Base-by-base conservation (phyloP, 2,888 invertebrate species). In the Tridacna crocea region DNA sequence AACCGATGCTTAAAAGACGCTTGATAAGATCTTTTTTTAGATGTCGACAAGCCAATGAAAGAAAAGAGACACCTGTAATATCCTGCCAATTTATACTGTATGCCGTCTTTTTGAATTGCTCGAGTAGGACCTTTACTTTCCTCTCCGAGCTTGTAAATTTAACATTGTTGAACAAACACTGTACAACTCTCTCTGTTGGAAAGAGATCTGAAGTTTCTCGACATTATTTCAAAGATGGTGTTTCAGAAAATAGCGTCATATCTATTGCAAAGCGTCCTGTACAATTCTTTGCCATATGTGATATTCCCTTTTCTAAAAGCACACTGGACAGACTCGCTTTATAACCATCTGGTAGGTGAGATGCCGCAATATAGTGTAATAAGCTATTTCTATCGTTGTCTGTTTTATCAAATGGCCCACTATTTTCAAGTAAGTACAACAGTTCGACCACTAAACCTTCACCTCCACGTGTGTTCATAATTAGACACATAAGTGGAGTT, bases 321-420 rank as follows among this genome's bases (percentile, higher is more conserved):
- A 51, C 22, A 13, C 48, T 47, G 11, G 8, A 26, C 15, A 48
- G 22, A 13, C n/a, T 19, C n/a, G 48, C 70, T 22, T 70, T 47
- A 0, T 19, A 8, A n/a, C 36, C 51, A 22, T 70, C 51, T 70
- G 47, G 13, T 13, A 70, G 6, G 3, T 48, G 0, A 17, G 48
- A 48, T 22, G 22, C 15, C 2, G 70, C 70, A 22, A 70, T 22
- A 48, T 70, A 70, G 24, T 70, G 70, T 15, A 70, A 19, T 13
- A 70, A 17, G 48, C 19, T 48, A 11, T 48, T 70, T n/a, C 70
- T 48, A 2, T 70, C 48, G 11, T 3, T 13, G 24, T 70, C 70
- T 11, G 6, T 47, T 48, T 48, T 48, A 17, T 48, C 36, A 11
- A 66, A 11, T 19, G 36, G 13, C 13, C 10, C 15, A 13, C 17